These are phyloP conservation scores for Oscheius myriophilus DNA, from an alignment of 2,888 invertebrate genomes.

Conservation along the genomic window DNA sequence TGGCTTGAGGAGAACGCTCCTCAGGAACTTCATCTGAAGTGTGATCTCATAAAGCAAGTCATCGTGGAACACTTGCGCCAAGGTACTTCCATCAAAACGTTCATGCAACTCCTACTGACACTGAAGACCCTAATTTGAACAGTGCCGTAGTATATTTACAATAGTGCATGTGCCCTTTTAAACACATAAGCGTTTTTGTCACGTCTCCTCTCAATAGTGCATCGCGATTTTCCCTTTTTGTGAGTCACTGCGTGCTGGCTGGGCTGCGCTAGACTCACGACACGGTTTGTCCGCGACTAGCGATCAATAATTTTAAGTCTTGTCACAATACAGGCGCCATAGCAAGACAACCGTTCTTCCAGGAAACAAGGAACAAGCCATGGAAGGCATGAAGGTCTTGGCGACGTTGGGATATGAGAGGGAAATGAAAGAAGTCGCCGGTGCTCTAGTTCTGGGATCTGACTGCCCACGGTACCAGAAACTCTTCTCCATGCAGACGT, in stretches of 20 bases:
- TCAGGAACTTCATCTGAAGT: conserved; percentile 32
- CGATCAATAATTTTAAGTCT: too few species aligned
- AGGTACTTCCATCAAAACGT: conserved; percentile 26
- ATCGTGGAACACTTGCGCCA: conserved; percentile 33
- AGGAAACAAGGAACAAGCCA: conserved; percentile 25
- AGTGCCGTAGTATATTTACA: too few species aligned
- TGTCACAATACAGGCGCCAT: too few species aligned
- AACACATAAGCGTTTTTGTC: too few species aligned
- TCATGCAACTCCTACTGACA: too few species aligned
- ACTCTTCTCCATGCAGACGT: conserved; percentile 28
- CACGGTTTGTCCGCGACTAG: too few species aligned
- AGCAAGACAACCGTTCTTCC: conserved; percentile 5
- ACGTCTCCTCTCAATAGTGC: too few species aligned
- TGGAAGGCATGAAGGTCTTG: conserved; percentile 9
- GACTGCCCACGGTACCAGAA: conserved; percentile 29
- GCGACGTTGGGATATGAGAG: conserved; percentile 15
- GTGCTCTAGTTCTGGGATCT: conserved; percentile 34
- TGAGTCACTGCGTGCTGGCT: too few species aligned
- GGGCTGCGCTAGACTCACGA: too few species aligned
- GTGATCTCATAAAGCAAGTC: conserved; percentile 35
- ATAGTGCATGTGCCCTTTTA: too few species aligned
- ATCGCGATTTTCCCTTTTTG: too few species aligned
- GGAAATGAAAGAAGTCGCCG: conserved; percentile 25
- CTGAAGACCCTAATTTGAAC: too few species aligned
- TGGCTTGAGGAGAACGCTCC: conserved; percentile 34